Evolutionary conservation across 1,140 invertebrate genomes (phyloP).

Genomic region (Drosophila lacertosa): DNA sequence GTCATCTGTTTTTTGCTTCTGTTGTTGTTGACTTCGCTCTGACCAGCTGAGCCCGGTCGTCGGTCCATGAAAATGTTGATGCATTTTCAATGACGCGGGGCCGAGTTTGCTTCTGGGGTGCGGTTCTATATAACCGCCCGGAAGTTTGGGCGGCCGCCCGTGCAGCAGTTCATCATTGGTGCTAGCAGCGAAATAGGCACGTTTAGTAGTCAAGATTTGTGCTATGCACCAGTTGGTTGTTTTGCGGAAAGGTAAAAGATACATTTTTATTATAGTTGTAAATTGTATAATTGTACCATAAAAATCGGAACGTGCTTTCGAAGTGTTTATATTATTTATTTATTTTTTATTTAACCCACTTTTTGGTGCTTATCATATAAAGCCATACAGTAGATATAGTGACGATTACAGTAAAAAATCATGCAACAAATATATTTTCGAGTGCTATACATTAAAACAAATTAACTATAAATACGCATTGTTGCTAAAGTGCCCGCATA

Average conservation of each 20-base stretch:
- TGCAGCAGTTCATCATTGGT: conserved; percentile 22
- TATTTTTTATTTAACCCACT: no score
- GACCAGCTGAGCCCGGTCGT: conserved; percentile 62
- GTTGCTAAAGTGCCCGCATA: background rate
- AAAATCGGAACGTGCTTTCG: no score
- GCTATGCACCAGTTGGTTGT: background rate
- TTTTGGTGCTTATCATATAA: no score
- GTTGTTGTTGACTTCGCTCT: conserved; percentile 37
- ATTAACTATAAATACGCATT: no score
- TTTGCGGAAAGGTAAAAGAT: background rate
- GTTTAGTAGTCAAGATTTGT: background rate
- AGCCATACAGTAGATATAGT: no score
- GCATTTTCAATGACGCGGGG: conserved; percentile 16
- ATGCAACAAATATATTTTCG: no score
- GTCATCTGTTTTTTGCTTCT: conserved; percentile 70
- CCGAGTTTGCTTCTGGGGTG: conserved; percentile 31
- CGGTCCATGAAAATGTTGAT: conserved; percentile 27
- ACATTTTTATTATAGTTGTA: no score
- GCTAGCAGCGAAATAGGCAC: background rate
- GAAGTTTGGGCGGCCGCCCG: conserved; percentile 9
- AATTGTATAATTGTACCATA: no score
- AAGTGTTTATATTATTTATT: no score
- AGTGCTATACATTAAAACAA: no score
- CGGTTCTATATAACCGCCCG: conserved; percentile 24
- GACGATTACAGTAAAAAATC: no score